Conservation (phyloP, 2,888 invertebrate species). For the Acronicta psi region DNA sequence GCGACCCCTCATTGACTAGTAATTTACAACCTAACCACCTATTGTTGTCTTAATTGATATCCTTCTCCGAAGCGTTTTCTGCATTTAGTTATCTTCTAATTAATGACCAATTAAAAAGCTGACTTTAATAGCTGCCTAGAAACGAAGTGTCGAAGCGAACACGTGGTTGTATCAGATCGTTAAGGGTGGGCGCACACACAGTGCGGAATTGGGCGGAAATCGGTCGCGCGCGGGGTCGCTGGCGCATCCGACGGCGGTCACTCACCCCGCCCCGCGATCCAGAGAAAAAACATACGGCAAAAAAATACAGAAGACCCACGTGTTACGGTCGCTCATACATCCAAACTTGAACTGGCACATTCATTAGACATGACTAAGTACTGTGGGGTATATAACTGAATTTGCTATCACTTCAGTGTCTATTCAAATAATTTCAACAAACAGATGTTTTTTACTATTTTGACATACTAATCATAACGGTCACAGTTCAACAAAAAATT, state of each 20-base stretch:
- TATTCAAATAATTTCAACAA: too few species aligned
- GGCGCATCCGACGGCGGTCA: conserved; percentile 71
- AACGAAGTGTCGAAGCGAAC: conserved; percentile 33
- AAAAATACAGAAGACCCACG: conserved; percentile 34
- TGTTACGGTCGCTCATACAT: background rate
- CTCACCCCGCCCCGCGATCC: conserved; percentile 66
- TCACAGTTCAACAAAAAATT: too few species aligned
- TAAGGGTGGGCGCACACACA: conserved; percentile 57
- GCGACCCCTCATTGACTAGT: conserved; percentile 6
- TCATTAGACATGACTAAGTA: too few species aligned
- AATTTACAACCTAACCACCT: conserved; percentile 12
- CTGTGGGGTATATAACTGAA: too few species aligned
- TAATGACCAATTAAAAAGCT: conserved; percentile 7
- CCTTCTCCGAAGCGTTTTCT: background rate
- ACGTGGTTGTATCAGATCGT: conserved; percentile 40
- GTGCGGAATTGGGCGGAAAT: conserved; percentile 74
- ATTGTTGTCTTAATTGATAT: conserved; percentile 14
- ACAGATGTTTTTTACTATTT: too few species aligned
- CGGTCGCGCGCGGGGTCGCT: conserved; percentile 68
- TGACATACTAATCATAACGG: too few species aligned
- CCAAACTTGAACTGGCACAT: too few species aligned
- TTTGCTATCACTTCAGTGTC: too few species aligned
- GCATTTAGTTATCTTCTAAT: background rate
- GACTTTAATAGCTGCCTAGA: conserved; percentile 22
- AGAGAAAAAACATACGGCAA: conserved; percentile 37